Percentiles rank a stretch among this genome's conserved stretches.
phyloP scores from a whole-genome alignment of 2,888 invertebrate genomes.

The Diaphora mendica region DNA sequence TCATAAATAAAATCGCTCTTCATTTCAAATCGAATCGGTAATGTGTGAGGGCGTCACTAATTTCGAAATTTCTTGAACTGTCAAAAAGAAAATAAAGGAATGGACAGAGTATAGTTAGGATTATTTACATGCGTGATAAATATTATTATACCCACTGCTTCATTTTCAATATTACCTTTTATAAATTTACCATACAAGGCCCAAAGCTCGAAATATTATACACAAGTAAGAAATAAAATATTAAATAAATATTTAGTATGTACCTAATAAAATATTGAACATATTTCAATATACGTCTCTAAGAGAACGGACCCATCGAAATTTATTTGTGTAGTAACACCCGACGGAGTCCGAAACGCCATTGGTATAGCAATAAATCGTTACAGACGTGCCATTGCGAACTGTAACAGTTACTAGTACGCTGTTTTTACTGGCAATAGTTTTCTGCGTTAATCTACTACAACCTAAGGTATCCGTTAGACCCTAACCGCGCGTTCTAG shows the following conservation, averaged over 20 bases:
- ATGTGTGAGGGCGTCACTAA: too few species aligned
- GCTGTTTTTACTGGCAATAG: conserved; percentile 73
- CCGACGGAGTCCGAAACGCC: conserved; percentile 68
- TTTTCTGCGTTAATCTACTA: conserved; percentile 62
- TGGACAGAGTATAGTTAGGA: too few species aligned
- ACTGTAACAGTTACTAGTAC: conserved; percentile 56
- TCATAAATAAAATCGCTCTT: too few species aligned
- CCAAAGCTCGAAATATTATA: background rate
- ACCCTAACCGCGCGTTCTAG: conserved; percentile 32
- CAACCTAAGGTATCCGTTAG: conserved; percentile 46
- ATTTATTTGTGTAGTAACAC: conserved; percentile 79
- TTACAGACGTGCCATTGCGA: conserved; percentile 64
- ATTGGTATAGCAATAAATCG: conserved; percentile 77
- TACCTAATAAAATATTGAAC: conserved; percentile 72
- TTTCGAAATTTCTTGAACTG: too few species aligned
- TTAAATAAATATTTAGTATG: conserved; percentile 65
- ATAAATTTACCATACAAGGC: background rate
- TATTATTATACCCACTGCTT: background rate
- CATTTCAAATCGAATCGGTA: too few species aligned
- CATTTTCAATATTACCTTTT: background rate
- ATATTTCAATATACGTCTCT: conserved; percentile 73
- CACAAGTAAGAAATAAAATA: conserved; percentile 33
- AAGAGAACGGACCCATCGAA: conserved; percentile 69
- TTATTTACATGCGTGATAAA: background rate
- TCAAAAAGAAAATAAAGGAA: too few species aligned